Percentiles rank a stretch among this genome's conserved stretches.
Conservation (phyloP, 2,113 vertebrate genomes). For the Hemiscyllium ocellatum region DNA sequence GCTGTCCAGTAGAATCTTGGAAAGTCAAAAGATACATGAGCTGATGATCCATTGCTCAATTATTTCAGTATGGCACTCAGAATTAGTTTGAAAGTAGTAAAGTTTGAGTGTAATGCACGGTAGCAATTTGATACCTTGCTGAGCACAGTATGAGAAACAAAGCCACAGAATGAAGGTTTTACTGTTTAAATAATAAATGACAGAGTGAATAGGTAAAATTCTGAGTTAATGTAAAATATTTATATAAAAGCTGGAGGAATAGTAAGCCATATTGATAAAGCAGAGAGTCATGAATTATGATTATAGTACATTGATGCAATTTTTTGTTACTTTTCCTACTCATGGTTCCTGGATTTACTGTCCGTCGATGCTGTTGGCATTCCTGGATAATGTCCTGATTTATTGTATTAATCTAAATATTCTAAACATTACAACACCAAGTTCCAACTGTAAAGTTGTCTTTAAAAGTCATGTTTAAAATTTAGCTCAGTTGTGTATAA, state of each 20-base stretch:
- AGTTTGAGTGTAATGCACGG: not conserved
- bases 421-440: not conserved
- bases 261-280: not conserved
- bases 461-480: not conserved
- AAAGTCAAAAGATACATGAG: not conserved
- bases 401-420: not conserved
- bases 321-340: not conserved
- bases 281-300: not conserved
- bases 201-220: not conserved
- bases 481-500: not conserved
- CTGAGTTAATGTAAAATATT: not conserved
- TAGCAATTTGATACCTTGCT: not conserved
- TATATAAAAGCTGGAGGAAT: too few species aligned
- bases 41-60: not conserved
- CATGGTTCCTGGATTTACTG: not conserved
- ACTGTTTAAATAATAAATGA: not conserved
- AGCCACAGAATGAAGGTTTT: not conserved
- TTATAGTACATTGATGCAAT: not conserved
- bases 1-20: not conserved
- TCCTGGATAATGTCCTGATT: not conserved
- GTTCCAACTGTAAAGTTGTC: not conserved
- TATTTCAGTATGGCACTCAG: too few species aligned
- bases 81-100: not conserved
- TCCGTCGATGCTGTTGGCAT: not conserved
- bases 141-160: not conserved